Evolutionary conservation across 2,113 vertebrate species (phyloP), one percentile per base, ranked within the genome.

Genomic region (Cyanoramphus novaezelandiae): DNA sequence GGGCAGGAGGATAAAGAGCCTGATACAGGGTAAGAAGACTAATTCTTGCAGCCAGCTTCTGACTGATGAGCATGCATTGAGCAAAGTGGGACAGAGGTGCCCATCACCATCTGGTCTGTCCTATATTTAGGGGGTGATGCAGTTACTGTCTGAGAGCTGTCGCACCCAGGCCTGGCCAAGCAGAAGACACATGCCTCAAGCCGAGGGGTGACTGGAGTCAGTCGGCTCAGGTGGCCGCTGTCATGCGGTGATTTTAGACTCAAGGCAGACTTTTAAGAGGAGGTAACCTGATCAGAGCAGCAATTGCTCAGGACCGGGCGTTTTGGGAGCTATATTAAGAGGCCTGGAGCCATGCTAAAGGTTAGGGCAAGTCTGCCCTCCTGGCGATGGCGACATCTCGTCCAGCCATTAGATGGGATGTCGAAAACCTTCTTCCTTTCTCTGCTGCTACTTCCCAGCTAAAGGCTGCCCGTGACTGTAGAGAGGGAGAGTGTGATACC

Each of bases 241-340:
- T 85, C 94, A 84, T 7, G 9, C 1, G 39, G 84, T 17, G 82
- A 13, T 60, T 53, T 78, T 37, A 79, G 78, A 75, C 39, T 35
- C 24, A 3, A 37, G 77, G 44, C 62, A 20, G 4, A 29, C 70
- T 65, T 60, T 11, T 12, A 23, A 43, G 63, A 46, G 84, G 65
- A 89, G 74, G 94, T 82, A 96, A 95, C 92, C 60, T n/a, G 93
- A 94, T 77, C 85, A 29, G 47, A 88, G 77, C 8, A 8, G 88
- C 82, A 29, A 10, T 70, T 49, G 31, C 70, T 80, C 74, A 37
- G 49, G 71, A 31, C 80, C 64, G 55, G 82, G 31, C 21, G 1
- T 31, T 82, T 90, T 41, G 74, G 75, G 62, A 91, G 82, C 90
- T 96, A 78, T 93, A 86, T 90, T 84, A 85, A 94, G 92, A 88